Evolutionary conservation across 1,140 invertebrate genomes (phyloP).

Genomic region (Amyelois transitella): DNA sequence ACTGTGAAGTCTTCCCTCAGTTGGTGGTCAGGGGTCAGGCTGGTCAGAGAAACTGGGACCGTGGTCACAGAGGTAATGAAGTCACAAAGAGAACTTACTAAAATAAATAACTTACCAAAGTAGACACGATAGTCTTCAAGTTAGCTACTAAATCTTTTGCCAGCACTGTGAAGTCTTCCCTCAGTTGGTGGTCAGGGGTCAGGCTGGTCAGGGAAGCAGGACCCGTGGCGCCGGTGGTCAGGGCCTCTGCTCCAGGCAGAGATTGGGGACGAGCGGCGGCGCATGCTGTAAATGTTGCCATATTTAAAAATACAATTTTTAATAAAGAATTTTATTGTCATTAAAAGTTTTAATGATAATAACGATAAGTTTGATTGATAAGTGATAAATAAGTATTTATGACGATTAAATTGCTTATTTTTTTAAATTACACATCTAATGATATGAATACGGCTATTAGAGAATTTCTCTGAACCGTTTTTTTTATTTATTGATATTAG

Average conservation of each 20-base stretch:
- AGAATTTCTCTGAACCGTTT: too few species aligned
- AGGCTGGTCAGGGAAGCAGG: conserved; percentile 55
- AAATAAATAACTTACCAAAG: conserved; percentile 37
- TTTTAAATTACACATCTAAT: too few species aligned
- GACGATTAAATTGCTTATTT: background rate
- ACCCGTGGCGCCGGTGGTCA: conserved; percentile 28
- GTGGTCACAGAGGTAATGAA: too few species aligned
- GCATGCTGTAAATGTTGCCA: conserved; percentile 31
- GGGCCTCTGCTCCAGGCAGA: conserved; percentile 64
- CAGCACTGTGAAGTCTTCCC: conserved; percentile 80
- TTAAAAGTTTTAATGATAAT: conserved; percentile 1
- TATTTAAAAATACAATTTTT: background rate
- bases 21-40: conserved; percentile 77
- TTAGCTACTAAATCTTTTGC: conserved; percentile 77
- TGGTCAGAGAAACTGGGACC: conserved; percentile 50
- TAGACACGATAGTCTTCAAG: conserved; percentile 52
- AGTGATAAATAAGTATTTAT: background rate
- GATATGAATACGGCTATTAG: too few species aligned
- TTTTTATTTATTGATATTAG: too few species aligned
- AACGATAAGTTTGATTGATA: too few species aligned
- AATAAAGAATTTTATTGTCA: background rate
- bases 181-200: conserved; percentile 77
- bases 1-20: conserved; percentile 79
- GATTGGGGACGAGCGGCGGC: conserved; percentile 70
- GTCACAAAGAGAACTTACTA: too few species aligned